These are phyloP conservation scores for Lasioglossum marginatum DNA, from an alignment of 2,888 invertebrate species.

Conservation along the genomic window DNA sequence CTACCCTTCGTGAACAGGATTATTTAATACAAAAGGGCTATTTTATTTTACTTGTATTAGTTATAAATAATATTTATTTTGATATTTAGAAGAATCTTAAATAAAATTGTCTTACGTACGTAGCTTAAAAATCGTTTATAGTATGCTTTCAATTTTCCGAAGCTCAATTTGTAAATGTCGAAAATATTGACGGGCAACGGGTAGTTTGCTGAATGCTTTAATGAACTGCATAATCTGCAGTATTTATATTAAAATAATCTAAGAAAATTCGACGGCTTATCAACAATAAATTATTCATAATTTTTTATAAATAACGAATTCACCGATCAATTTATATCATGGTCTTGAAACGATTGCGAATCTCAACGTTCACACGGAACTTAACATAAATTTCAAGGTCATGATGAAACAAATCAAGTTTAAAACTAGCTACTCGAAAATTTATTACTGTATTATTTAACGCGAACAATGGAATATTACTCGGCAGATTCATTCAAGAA, in stretches of 20 bases:
- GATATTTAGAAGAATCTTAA: slow-evolving; percentile 9
- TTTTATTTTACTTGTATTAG: slow-evolving; percentile 13
- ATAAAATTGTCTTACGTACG: slow-evolving; percentile 10
- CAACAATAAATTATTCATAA: background rate
- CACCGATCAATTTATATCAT: background rate
- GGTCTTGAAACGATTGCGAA: slow-evolving; percentile 14
- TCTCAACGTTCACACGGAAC: background rate
- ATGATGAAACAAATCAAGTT: background rate
- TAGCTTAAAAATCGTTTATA: slow-evolving; percentile 12
- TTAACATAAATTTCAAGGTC: slow-evolving; percentile 5
- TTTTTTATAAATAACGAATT: background rate
- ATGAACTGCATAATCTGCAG: background rate
- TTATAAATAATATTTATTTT: slow-evolving; percentile 16
- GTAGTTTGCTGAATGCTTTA: slow-evolving; percentile 1
- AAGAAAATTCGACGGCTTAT: background rate
- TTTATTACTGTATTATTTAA: background rate
- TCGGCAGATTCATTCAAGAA: background rate
- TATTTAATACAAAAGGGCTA: slow-evolving; percentile 13
- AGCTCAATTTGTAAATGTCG: background rate
- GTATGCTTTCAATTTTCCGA: slow-evolving; percentile 16
- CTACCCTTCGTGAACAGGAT: slow-evolving; percentile 40
- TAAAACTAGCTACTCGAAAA: background rate
- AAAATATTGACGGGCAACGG: background rate
- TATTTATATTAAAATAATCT: background rate
- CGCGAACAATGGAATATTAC: background rate